phyloP scores from a whole-genome alignment of 2,797 vertebrate genomes.

The Smutsia gigantea region DNA sequence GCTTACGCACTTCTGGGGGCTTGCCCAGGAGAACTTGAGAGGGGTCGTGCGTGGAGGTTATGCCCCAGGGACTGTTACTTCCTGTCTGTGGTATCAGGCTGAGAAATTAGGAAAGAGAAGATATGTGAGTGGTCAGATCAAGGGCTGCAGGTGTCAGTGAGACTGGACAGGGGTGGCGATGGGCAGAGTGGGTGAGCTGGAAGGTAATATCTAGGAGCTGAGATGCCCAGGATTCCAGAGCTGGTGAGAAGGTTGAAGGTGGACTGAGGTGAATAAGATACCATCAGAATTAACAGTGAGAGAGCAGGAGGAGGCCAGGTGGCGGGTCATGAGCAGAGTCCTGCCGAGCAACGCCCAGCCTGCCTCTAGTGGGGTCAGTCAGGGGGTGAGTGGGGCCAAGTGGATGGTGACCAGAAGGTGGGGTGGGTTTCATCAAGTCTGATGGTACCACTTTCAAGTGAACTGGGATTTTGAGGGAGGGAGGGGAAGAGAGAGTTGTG shows the following conservation, averaged over 20 bases:
- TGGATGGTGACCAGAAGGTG: neutral
- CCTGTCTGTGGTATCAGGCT: neutral
- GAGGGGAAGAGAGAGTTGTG: too few relatives aligned
- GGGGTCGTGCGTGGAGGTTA: neutral
- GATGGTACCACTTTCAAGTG: neutral
- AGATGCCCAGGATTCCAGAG: neutral
- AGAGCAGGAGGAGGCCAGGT: neutral
- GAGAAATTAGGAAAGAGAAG: neutral
- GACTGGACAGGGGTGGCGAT: neutral
- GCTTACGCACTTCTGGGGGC: neutral
- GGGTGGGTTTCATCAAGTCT: too few relatives aligned
- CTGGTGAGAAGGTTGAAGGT: too few relatives aligned
- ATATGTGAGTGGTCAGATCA: accelerated
- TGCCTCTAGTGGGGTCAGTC: neutral
- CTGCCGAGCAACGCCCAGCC: too few relatives aligned
- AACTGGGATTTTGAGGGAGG: neutral
- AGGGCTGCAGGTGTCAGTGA: neutral
- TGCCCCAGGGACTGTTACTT: neutral
- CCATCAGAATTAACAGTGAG: neutral
- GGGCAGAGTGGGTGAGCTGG: neutral
- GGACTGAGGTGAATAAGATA: neutral
- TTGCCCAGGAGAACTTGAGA: neutral
- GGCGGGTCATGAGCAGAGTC: too few relatives aligned
- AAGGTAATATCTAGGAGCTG: accelerated
- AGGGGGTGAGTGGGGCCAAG: accelerated